Conservation (phyloP, 2,797 vertebrate species). For the Sebastiscus albofasciatus region DNA sequence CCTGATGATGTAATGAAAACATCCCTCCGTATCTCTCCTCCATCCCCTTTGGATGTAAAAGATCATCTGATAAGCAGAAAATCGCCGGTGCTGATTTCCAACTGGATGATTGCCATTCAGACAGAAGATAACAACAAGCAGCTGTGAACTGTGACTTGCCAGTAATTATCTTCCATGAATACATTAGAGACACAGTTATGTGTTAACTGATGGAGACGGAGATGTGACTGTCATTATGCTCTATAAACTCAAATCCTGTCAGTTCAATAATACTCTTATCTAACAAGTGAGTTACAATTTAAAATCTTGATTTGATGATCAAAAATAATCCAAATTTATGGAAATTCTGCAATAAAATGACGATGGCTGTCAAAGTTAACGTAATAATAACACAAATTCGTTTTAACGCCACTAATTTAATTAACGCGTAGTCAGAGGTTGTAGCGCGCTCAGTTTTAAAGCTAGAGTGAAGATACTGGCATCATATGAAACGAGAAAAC, state of each 20-base stretch:
- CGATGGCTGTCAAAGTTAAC: too few relatives aligned
- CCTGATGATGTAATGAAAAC: constrained; percentile 36
- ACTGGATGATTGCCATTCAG: constrained; percentile 43
- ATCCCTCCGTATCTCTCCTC: constrained; percentile 23
- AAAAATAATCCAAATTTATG: not conserved
- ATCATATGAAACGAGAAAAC: too few relatives aligned
- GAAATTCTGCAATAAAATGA: not conserved
- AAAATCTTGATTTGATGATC: not conserved
- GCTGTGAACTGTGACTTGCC: constrained; percentile 47
- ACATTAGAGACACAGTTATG: not conserved
- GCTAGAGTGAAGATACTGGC: too few relatives aligned
- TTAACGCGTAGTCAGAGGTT: too few relatives aligned
- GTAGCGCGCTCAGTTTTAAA: too few relatives aligned
- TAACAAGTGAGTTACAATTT: not conserved
- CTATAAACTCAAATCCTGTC: not conserved
- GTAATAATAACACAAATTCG: too few relatives aligned
- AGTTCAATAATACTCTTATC: not conserved
- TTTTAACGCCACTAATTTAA: too few relatives aligned
- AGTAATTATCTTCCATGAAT: constrained; percentile 28
- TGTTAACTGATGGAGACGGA: not conserved
- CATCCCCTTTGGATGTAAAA: constrained; percentile 25
- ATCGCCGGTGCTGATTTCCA: constrained; percentile 18
- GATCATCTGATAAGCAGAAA: constrained; percentile 64
- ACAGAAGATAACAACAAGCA: constrained; percentile 50
- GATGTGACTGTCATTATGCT: not conserved